Conservation (phyloP, 2,888 invertebrate genomes). For the Perizoma flavofasciatum region DNA sequence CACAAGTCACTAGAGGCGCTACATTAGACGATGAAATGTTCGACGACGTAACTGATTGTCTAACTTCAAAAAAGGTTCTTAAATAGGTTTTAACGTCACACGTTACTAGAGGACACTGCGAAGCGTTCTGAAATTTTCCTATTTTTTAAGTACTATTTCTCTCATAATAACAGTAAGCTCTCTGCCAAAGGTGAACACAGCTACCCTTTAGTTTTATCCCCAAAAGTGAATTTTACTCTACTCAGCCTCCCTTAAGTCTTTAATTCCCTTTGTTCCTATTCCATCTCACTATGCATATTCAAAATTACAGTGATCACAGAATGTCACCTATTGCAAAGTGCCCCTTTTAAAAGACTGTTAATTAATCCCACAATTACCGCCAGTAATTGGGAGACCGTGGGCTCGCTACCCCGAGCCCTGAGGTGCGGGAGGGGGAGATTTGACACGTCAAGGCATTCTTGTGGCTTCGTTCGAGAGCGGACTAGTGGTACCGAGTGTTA, state of each 20-base stretch:
- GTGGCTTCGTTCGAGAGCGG: constrained; percentile 68
- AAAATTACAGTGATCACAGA: constrained; percentile 20
- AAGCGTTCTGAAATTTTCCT: too few relatives aligned
- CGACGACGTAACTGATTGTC: too few relatives aligned
- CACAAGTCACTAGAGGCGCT: too few relatives aligned
- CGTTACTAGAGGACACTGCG: too few relatives aligned
- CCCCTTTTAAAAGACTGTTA: constrained; percentile 28
- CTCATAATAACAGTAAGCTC: too few relatives aligned
- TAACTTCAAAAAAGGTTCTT: too few relatives aligned
- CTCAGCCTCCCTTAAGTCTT: background rate
- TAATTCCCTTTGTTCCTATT: constrained; percentile 9
- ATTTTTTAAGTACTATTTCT: too few relatives aligned
- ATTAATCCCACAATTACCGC: constrained; percentile 30
- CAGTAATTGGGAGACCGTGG: constrained; percentile 25
- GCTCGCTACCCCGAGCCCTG: constrained; percentile 17
- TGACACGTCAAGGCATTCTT: constrained; percentile 77
- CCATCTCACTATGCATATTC: constrained; percentile 6
- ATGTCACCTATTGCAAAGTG: constrained; percentile 8
- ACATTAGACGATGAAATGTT: too few relatives aligned
- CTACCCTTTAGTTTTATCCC: too few relatives aligned
- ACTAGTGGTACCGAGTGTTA: constrained; percentile 43
- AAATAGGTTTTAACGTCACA: too few relatives aligned
- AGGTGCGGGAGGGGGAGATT: constrained; percentile 63
- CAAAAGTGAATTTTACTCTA: too few relatives aligned
- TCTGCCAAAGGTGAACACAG: too few relatives aligned